phyloP scores from a whole-genome alignment of 2,113 vertebrate species.

The Mustela nigripes region DNA sequence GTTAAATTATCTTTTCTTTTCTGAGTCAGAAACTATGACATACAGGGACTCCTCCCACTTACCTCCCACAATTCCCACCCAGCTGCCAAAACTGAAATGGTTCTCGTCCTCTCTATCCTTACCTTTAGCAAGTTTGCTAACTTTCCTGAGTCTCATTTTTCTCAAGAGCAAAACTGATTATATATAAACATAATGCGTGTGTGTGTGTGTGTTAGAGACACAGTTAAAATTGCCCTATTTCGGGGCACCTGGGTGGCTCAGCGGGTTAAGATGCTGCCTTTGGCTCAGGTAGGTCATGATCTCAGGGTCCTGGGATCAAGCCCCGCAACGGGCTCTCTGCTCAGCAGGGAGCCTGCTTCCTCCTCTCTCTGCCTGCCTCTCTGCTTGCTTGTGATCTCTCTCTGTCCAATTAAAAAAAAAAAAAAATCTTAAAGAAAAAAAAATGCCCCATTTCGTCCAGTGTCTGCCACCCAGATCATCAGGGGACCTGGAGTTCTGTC shows the following conservation, averaged over 20 bases:
- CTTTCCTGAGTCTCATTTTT: not conserved
- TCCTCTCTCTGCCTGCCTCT: no score
- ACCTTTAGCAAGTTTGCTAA: constrained; percentile 13
- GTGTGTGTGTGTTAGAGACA: not conserved
- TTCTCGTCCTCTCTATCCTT: not conserved
- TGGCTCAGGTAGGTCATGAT: no score
- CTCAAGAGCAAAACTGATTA: not conserved
- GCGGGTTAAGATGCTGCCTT: no score
- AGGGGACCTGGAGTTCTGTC: not conserved
- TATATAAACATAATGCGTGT: not conserved
- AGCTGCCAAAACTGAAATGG: not conserved
- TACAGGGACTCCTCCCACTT: constrained; percentile 21
- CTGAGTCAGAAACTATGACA: constrained; percentile 11
- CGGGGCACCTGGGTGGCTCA: no score
- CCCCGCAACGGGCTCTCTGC: no score
- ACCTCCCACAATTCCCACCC: constrained; percentile 49
- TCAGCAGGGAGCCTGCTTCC: no score
- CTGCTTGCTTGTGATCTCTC: no score
- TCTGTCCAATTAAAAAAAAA: no score
- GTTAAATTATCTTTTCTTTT: constrained; percentile 47
- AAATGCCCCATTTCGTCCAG: not conserved
- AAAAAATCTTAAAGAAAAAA: not conserved
- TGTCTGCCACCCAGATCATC: not conserved
- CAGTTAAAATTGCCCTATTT: not conserved
- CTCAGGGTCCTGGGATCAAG: no score